These are phyloP conservation scores for Hiodon alosoides DNA, from an alignment of 2,113 vertebrate genomes.

Conservation along the genomic window DNA sequence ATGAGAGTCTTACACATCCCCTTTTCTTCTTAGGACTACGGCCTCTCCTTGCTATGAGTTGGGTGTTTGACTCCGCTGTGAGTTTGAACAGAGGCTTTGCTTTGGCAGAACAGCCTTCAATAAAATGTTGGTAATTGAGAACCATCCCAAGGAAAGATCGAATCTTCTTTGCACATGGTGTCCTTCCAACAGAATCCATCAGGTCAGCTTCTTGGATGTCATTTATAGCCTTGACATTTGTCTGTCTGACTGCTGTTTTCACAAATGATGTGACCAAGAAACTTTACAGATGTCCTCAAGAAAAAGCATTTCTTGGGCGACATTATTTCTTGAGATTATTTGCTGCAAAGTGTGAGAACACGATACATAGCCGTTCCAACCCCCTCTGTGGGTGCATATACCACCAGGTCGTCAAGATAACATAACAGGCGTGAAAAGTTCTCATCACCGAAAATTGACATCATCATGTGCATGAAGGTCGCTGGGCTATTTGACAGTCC, in stretches of 20 bases:
- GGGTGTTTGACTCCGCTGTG: not conserved
- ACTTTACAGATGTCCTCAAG: slow-evolving; percentile 26
- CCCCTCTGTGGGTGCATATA: slow-evolving; percentile 29
- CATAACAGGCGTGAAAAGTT: slow-evolving; percentile 36
- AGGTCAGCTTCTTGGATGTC: not conserved
- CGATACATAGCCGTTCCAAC: slow-evolving; percentile 23
- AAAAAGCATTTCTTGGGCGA: slow-evolving; percentile 32
- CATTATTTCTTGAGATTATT: slow-evolving; percentile 31
- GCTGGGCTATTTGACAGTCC: slow-evolving; percentile 26
- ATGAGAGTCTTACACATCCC: no score
- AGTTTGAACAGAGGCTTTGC: slow-evolving; percentile 10
- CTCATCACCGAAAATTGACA: slow-evolving; percentile 28
- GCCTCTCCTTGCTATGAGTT: not conserved
- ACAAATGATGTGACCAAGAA: slow-evolving; percentile 28
- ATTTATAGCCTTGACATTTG: not conserved
- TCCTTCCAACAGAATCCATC: slow-evolving; percentile 9
- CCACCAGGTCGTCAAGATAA: slow-evolving; percentile 32
- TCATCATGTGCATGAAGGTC: slow-evolving; percentile 29
- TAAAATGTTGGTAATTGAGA: slow-evolving; percentile 24
- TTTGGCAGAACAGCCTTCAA: slow-evolving; percentile 21
- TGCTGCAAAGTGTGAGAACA: slow-evolving; percentile 15
- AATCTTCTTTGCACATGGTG: not conserved
- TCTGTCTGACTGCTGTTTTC: slow-evolving; percentile 18
- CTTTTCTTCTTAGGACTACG: no score
- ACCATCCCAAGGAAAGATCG: slow-evolving; percentile 24